Base-by-base conservation (phyloP, 2,888 invertebrate genomes). In the Lasioglossum morio region DNA sequence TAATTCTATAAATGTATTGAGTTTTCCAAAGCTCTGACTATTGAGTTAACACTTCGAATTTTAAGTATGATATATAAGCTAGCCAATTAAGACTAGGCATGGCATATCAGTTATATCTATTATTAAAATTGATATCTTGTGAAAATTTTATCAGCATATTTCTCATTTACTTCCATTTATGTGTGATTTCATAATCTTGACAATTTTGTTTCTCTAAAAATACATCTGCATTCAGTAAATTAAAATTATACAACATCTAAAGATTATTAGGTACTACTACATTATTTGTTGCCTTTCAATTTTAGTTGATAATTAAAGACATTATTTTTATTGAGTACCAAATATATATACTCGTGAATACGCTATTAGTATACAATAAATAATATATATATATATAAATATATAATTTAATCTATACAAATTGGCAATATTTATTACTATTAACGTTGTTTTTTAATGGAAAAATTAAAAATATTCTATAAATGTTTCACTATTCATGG, bases 321-420 rank as follows among this genome's bases (percentile, higher is more conserved):
- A 57, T 81, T 85, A 37, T 73, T 70, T 70, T 83, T 81, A 4
- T 82, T 79, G 19, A 76, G 40, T 73, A 57, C 48, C 34, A 72
- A 80, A 77, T 43, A 74, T 48, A 77, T 43, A 74, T 48, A 66
- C 60, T 77, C 72, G 70, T 82, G 73, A 86, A 90, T 90, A 74
- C 81, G 86, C 60, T 76, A n/a, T n/a, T n/a, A 81, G 84, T 76
- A 86, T 81, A 85, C 63, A 75, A 48, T 82, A 72, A 84, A 86
- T 90, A 46, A 72, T 84, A 86, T 66, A 73, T 79, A 85, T 78
- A 86, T 76, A 34, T 34, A 34, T 34, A 34, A 0, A 86, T 84
- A 86, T 76, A 86, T 88, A 88, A 87, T 81, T 92, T 92, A 88
- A 92, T 90, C 77, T 90, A 92, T 91, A 85, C 82, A 81, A 89